Evolutionary conservation across 2,888 invertebrate genomes (phyloP), one percentile per base, ranked within the genome.

Genomic region (Melangyna quadrimaculata): DNA sequence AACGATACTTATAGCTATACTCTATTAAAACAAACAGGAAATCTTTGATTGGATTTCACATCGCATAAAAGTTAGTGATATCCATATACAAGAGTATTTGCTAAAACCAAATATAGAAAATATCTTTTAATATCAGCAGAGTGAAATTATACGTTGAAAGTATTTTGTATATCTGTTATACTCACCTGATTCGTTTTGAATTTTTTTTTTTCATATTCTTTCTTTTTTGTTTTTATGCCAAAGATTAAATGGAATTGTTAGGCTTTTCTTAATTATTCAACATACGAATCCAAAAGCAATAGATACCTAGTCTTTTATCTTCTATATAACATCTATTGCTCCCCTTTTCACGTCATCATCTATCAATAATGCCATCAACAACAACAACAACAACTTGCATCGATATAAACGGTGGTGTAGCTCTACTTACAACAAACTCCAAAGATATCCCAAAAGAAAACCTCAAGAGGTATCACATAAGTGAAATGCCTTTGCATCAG

Each of bases 401-500:
- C 73, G 77, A 86, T 73, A 78, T 81, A 40, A 86, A 73, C 24
- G 70, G 77, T 59, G 70, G 77, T 53, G 35, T 81, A 63, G 71
- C 71, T 79, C 75, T 61, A 72, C 74, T 78, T 74, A 74, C 73
- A 83, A 77, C 75, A 7, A 72, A 51, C 73, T 70, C 69, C 77
- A 86, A 80, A 73, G 86, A 86, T 63, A 70, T 32, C 40, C 75
- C 75, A 67, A 59, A 73, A 57, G 61, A 69, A 83, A 83, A 74
- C 61, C 77, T 63, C 55, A 80, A 72, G 40, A 72, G 70, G 53
- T 77, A 80, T 14, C 40, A 45, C 80, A 73, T 63, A 43, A 70
- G 80, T 78, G 77, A 80, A 86, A 86, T 86, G 86, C 77, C 86
- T 70, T 29, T 72, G 43, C 27, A n/a, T n/a, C n/a, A 77, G 77